Evolutionary conservation across 2,888 invertebrate species (phyloP).

Genomic region (Torymus texanus): DNA sequence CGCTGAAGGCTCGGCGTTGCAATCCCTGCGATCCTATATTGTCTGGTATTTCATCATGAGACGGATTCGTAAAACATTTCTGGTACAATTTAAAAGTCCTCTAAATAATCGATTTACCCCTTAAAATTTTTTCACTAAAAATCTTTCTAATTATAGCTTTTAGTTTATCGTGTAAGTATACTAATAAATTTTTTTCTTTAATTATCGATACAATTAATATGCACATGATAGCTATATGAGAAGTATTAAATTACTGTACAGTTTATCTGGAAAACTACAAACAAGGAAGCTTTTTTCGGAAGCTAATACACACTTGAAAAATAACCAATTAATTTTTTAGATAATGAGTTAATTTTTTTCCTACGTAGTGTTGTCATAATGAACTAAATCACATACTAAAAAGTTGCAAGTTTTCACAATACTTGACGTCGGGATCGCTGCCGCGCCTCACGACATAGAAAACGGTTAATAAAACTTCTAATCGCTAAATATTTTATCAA

Average conservation of each 20-base stretch:
- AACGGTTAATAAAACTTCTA: conserved; percentile 8
- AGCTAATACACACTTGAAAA: conserved; percentile 10
- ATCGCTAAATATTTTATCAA: conserved; percentile 8
- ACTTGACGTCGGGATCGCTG: background rate
- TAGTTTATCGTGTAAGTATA: no score
- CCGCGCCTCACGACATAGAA: background rate
- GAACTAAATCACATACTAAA: background rate
- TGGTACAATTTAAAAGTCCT: background rate
- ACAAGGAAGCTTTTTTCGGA: conserved; percentile 36
- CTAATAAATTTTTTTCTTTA: no score
- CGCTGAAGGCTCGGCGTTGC: conserved; percentile 34
- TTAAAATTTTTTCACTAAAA: background rate
- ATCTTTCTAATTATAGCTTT: background rate
- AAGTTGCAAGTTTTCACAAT: background rate
- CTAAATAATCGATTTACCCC: background rate
- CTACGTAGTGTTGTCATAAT: no score
- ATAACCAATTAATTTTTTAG: no score
- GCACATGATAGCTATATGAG: no score
- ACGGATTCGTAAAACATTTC: conserved; percentile 41
- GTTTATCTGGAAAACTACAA: conserved; percentile 12
- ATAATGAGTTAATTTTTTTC: no score
- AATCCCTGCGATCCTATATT: conserved; percentile 48
- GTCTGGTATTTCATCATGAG: conserved; percentile 46
- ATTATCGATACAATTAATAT: no score
- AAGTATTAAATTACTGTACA: no score